A percentile compares a stretch with the other conserved stretches of the same genome.
These are phyloP conservation scores for Psix sp. DNA, from an alignment of 1,140 invertebrate species.

Conservation along the genomic window DNA sequence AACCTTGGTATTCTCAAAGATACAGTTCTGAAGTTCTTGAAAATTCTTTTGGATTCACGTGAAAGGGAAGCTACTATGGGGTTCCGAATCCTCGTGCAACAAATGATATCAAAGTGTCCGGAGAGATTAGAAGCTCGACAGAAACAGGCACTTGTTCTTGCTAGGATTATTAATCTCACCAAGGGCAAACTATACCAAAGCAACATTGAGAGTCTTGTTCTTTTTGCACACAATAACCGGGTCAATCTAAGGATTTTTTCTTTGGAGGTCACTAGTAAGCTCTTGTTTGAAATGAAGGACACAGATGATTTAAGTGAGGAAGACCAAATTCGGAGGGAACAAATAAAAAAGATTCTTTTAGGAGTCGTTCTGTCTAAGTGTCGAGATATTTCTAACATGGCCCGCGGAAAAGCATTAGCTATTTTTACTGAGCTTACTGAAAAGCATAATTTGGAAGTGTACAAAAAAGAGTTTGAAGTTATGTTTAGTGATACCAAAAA, in stretches of 20 bases:
- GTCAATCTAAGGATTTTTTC: slow-evolving; percentile 77
- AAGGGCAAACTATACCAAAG: slow-evolving; percentile 64
- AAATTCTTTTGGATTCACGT: slow-evolving; percentile 71
- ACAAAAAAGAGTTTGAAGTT: slow-evolving; percentile 69
- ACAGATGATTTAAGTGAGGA: slow-evolving; percentile 15
- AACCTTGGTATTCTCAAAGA: slow-evolving; percentile 73
- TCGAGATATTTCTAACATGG: slow-evolving; percentile 78
- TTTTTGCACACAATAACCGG: slow-evolving; percentile 76
- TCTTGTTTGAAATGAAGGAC: slow-evolving; percentile 68
- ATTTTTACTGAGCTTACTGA: slow-evolving; percentile 77
- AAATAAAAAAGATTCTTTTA: slow-evolving; percentile 72
- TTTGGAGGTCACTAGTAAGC: slow-evolving; percentile 78
- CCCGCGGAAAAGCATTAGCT: slow-evolving; percentile 78
- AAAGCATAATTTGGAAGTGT: slow-evolving; percentile 63
- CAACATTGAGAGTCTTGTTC: slow-evolving; percentile 77
- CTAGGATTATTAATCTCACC: slow-evolving; percentile 75
- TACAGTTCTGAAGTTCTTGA: slow-evolving; percentile 77
- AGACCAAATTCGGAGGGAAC: slow-evolving; percentile 23
- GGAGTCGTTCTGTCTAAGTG: slow-evolving; percentile 77
- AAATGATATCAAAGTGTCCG: slow-evolving; percentile 79
- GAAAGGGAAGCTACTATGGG: slow-evolving; percentile 69
- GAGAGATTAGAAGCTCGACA: slow-evolving; percentile 79
- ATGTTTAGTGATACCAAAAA: slow-evolving; percentile 71
- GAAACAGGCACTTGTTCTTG: slow-evolving; percentile 76
- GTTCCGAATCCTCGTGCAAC: slow-evolving; percentile 78